phyloP scores from a whole-genome alignment of 2,888 invertebrate genomes.

The Andrena marginata region DNA sequence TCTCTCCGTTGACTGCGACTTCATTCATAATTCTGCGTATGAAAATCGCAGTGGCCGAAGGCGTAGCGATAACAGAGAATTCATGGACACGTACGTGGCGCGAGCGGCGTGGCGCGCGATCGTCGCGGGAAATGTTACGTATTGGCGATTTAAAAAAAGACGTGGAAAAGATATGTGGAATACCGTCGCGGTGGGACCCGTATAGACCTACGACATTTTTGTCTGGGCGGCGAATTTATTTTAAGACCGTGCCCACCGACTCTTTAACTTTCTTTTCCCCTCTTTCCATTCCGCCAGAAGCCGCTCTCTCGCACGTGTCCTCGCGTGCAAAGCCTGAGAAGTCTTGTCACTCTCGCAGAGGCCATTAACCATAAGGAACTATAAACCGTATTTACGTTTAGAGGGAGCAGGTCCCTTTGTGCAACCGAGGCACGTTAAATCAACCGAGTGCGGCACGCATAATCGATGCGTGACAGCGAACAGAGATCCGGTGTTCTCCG shows the following conservation, averaged over 20 bases:
- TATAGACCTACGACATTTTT: constrained; percentile 63
- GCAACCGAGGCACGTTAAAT: constrained; percentile 24
- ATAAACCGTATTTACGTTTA: constrained; percentile 37
- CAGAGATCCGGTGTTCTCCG: constrained; percentile 1
- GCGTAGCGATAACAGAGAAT: no score
- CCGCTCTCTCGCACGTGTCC: constrained; percentile 36
- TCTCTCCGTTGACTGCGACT: not conserved
- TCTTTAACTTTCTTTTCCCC: constrained; percentile 60
- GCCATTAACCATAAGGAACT: constrained; percentile 41
- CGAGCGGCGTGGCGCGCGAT: no score
- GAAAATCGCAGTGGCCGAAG: not conserved
- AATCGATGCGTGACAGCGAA: constrained; percentile 42
- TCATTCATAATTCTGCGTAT: not conserved
- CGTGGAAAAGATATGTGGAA: constrained; percentile 15
- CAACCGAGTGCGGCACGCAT: constrained; percentile 26
- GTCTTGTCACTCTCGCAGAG: constrained; percentile 22
- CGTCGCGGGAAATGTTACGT: not conserved
- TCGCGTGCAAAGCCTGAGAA: constrained; percentile 28
- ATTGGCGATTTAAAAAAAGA: not conserved
- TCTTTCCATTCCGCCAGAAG: constrained; percentile 48
- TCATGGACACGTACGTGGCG: no score
- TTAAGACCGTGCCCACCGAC: constrained; percentile 63
- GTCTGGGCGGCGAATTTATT: constrained; percentile 73
- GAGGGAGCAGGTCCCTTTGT: constrained; percentile 37
- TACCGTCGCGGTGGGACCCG: constrained; percentile 16